phyloP scores from a whole-genome alignment of 2,797 vertebrate species.

The Babyrousa celebensis region DNA sequence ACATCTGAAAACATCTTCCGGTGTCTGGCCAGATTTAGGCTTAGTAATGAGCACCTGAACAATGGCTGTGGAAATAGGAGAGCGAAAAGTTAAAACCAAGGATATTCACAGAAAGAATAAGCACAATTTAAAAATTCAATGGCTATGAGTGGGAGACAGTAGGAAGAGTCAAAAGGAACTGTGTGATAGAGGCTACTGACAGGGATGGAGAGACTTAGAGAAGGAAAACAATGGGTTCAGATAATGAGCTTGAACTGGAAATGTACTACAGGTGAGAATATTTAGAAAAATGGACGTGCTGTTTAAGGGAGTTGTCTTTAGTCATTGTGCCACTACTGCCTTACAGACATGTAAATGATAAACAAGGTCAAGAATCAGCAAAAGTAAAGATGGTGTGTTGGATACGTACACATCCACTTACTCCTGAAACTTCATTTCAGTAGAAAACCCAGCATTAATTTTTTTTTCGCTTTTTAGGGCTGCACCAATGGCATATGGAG shows the following conservation, averaged over 20 bases:
- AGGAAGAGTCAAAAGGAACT: slow-evolving; percentile 31
- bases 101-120: neutral
- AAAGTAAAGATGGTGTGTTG: neutral
- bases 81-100: neutral
- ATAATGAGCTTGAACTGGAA: neutral
- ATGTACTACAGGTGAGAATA: neutral
- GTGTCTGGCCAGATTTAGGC: neutral
- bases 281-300: neutral
- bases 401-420: neutral
- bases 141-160: neutral
- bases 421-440: neutral
- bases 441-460: neutral
- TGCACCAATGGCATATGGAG: no score
- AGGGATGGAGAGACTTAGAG: neutral
- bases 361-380: slow-evolving; percentile 10
- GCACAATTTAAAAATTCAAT: slow-evolving; percentile 4
- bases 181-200: neutral
- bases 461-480: neutral
- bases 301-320: neutral
- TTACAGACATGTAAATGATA: neutral
- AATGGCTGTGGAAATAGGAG: neutral
- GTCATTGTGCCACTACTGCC: neutral
- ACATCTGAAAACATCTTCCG: neutral
- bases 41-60: slow-evolving; percentile 5
- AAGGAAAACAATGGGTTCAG: neutral